Conservation (phyloP, 2,888 invertebrate species). For the Tiliacea citrago region DNA sequence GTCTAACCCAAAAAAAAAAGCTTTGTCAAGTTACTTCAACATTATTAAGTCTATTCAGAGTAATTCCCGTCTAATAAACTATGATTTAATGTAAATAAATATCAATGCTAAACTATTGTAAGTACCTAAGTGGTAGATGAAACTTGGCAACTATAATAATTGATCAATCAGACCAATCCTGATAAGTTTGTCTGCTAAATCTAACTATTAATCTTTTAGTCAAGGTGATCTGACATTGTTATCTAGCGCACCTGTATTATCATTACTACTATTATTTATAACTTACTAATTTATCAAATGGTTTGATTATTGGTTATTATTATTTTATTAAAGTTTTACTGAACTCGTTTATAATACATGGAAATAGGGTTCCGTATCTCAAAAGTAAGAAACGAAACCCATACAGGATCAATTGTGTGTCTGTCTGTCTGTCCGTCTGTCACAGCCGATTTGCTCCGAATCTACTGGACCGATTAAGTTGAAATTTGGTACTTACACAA, state of each 20-base stretch:
- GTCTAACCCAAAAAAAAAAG: background rate
- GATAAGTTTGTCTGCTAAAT: constrained; percentile 51
- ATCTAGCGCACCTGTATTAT: constrained; percentile 43
- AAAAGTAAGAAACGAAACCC: too few species aligned
- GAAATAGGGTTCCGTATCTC: too few species aligned
- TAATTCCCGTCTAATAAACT: background rate
- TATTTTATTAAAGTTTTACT: background rate
- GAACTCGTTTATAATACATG: background rate
- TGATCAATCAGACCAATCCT: constrained; percentile 56
- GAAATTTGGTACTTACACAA: too few species aligned
- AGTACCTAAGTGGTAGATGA: constrained; percentile 16
- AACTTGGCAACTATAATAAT: constrained; percentile 54
- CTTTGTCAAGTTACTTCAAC: background rate
- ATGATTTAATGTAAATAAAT: constrained; percentile 17
- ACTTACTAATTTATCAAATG: constrained; percentile 18
- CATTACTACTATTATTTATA: constrained; percentile 1
- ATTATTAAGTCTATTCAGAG: background rate
- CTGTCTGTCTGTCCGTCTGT: too few species aligned
- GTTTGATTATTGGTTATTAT: background rate
- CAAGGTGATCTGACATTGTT: constrained; percentile 51
- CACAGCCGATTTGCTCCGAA: too few species aligned
- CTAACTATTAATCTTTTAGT: constrained; percentile 48
- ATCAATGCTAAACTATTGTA: constrained; percentile 10
- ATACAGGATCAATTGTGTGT: too few species aligned
- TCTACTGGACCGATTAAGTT: too few species aligned